Percentiles rank a stretch among this genome's conserved stretches.
phyloP scores from a whole-genome alignment of 2,113 vertebrate genomes.

The Vireo altiloquus region DNA sequence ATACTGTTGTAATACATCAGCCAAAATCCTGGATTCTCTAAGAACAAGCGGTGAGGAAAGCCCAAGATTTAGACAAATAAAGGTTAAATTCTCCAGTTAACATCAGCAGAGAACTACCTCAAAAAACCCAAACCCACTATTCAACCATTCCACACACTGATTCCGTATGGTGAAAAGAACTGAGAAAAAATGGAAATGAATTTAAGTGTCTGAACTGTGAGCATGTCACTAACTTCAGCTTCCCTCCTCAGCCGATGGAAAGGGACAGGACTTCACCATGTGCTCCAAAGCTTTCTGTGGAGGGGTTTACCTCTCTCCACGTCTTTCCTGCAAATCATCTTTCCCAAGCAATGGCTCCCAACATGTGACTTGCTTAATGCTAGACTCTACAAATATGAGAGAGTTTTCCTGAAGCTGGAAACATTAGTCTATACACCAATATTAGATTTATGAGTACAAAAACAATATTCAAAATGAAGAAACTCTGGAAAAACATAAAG shows the following conservation, averaged over 20 bases:
- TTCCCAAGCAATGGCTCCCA: not conserved
- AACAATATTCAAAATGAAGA: slow-evolving; percentile 14
- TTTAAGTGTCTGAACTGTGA: not conserved
- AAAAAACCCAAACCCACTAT: not conserved
- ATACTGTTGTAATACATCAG: not conserved
- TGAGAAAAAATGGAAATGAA: not conserved
- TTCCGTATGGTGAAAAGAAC: not conserved
- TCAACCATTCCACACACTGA: not conserved
- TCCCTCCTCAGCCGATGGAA: not conserved
- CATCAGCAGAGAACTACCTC: not conserved
- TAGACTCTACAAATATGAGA: not conserved
- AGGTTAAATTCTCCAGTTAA: not conserved
- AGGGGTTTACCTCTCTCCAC: not conserved
- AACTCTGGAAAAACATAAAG: slow-evolving; percentile 10
- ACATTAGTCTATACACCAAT: not conserved
- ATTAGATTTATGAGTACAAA: not conserved
- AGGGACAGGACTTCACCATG: not conserved
- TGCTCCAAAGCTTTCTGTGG: not conserved
- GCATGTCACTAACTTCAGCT: not conserved
- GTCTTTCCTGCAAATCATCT: not conserved
- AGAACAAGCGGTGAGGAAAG: not conserved
- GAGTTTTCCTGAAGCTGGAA: not conserved
- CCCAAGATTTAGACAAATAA: not conserved
- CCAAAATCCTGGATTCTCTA: not conserved
- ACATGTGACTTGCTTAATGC: not conserved